Conservation (phyloP, 2,797 vertebrate species). For the Babyrousa celebensis region DNA sequence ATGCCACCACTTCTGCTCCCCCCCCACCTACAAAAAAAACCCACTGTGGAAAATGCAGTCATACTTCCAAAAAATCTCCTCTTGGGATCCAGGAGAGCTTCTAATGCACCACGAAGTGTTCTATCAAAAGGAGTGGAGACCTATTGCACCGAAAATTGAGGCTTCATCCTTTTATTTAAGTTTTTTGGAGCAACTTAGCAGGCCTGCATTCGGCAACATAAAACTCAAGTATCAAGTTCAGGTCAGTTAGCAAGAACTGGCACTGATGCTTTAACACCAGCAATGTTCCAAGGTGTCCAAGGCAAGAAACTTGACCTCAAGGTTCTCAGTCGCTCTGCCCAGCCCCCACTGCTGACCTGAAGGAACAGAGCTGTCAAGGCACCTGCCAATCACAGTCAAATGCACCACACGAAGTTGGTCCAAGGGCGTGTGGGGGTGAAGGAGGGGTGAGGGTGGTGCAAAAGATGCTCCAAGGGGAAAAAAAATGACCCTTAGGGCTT, state of each 20-base stretch:
- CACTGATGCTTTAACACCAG: conserved; percentile 57
- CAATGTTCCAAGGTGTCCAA: conserved; percentile 58
- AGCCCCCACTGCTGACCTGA: conserved; percentile 59
- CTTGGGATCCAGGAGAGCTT: not conserved
- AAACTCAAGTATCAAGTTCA: conserved; percentile 82
- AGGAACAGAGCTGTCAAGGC: not conserved
- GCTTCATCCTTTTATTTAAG: conserved; percentile 77
- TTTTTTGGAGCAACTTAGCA: conserved; percentile 76
- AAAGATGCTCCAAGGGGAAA: not conserved
- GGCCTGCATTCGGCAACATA: conserved; percentile 76
- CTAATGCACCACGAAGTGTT: not conserved
- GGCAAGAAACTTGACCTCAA: conserved; percentile 81
- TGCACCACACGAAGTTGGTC: not conserved
- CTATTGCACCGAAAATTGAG: conserved; percentile 30
- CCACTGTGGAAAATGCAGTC: not conserved
- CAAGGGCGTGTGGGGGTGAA: not conserved
- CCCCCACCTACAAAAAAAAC: no score
- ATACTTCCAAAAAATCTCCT: not conserved
- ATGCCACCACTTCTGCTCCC: no score
- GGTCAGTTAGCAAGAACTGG: conserved; percentile 75
- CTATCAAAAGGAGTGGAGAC: not conserved
- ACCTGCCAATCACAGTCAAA: not conserved
- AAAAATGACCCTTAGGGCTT: not conserved
- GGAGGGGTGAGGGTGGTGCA: no score
- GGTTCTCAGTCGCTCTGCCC: conserved; percentile 13